Evolutionary conservation across 2,113 vertebrate genomes (phyloP).

Genomic region (Brachirus orientalis): DNA sequence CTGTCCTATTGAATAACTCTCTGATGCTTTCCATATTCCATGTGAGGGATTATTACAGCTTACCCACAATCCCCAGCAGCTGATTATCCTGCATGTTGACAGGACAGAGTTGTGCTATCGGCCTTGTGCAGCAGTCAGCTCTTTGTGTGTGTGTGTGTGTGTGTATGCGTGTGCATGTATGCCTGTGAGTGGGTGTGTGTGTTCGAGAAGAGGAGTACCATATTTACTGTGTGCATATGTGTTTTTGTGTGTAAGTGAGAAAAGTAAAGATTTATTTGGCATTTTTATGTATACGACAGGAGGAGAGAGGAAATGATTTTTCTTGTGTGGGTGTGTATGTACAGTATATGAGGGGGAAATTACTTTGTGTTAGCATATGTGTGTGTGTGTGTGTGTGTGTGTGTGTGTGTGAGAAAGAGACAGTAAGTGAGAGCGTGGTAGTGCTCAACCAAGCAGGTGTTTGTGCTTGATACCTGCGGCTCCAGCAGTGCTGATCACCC

Average conservation of each 20-base stretch:
- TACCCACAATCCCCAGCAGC: conserved; percentile 82
- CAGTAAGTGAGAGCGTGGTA: conserved; percentile 12
- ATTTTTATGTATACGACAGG: conserved; percentile 25
- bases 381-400: conserved; percentile 19
- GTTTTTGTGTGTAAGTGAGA: conserved; percentile 27
- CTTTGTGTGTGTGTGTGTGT: conserved; percentile 43
- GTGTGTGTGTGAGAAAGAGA: conserved; percentile 1
- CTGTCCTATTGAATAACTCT: conserved; percentile 81
- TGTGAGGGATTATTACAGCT: conserved; percentile 80
- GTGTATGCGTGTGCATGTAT: conserved; percentile 20
- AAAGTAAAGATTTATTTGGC: conserved; percentile 53
- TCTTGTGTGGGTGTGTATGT: conserved; percentile 9
- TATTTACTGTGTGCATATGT: no score
- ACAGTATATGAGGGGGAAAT: conserved; percentile 14
- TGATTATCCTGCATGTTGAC: conserved; percentile 81
- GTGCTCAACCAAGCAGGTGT: conserved; percentile 66
- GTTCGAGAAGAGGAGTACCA: no score
- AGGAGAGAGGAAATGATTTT: conserved; percentile 28
- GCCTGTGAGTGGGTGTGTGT: conserved; percentile 27
- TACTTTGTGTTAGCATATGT: conserved; percentile 26
- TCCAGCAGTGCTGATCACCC: conserved; percentile 72
- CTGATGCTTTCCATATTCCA: conserved; percentile 81
- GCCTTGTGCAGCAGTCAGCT: conserved; percentile 68
- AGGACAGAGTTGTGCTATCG: conserved; percentile 79
- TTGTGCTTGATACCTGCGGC: conserved; percentile 76